Conservation (phyloP, 2,888 invertebrate genomes). For the Rutpela maculata region DNA sequence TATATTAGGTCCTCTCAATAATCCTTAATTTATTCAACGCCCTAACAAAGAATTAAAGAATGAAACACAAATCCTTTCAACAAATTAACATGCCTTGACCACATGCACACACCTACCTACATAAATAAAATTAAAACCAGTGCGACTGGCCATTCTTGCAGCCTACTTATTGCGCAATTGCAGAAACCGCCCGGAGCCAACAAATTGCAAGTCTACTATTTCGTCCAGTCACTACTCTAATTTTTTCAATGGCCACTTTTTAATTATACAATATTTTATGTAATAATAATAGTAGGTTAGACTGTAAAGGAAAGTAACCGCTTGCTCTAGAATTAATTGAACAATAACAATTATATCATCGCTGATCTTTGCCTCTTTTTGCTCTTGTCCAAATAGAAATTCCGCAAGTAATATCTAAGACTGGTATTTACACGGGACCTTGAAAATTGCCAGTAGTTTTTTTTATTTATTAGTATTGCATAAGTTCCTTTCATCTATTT, state of each 20-base stretch:
- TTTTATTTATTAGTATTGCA: not conserved
- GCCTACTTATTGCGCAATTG: constrained; percentile 8
- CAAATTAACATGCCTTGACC: not conserved
- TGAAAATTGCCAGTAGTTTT: not conserved
- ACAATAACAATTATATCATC: constrained; percentile 12
- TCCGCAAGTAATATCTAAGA: not conserved
- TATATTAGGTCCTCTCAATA: no score
- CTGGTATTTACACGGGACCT: not conserved
- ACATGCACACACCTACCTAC: not conserved
- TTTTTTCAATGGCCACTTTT: constrained; percentile 33
- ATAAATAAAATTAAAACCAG: constrained; percentile 5
- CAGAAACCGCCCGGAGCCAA: not conserved
- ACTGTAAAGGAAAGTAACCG: not conserved
- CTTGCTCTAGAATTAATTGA: constrained; percentile 20
- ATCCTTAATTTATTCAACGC: not conserved
- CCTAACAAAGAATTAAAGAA: not conserved
- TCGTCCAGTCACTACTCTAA: constrained; percentile 30
- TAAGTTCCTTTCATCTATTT: not conserved
- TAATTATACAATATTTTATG: constrained; percentile 35
- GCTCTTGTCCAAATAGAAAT: not conserved
- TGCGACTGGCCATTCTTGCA: not conserved
- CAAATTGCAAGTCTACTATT: constrained; percentile 16
- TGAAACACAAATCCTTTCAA: not conserved
- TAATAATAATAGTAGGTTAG: constrained; percentile 12
- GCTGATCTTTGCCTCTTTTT: not conserved